Evolutionary conservation across 2,797 vertebrate species (phyloP).

Genomic region (Oreonectes daqikongensis): DNA sequence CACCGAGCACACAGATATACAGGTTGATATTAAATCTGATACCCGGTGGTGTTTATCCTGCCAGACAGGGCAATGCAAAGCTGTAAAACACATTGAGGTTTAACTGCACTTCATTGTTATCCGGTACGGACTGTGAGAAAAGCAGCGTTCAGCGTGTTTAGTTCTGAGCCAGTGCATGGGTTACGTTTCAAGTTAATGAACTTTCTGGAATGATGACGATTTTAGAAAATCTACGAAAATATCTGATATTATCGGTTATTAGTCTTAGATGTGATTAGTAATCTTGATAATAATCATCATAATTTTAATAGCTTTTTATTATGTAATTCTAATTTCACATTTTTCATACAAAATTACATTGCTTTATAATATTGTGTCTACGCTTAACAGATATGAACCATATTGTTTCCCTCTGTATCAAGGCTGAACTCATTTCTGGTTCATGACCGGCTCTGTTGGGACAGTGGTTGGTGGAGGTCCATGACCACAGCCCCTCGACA

Average conservation of each 20-base stretch:
- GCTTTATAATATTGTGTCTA: no score
- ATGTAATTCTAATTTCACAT: neutral
- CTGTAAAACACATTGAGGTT: constrained; percentile 62
- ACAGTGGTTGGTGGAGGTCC: constrained; percentile 19
- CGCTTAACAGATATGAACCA: neutral
- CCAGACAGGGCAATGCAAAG: constrained; percentile 49
- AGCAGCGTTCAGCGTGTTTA: constrained; percentile 29
- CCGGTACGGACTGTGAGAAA: constrained; percentile 34
- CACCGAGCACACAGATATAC: constrained; percentile 56
- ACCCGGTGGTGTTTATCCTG: constrained; percentile 59
- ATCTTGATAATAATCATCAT: neutral
- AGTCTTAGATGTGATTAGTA: no score
- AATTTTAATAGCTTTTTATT: neutral
- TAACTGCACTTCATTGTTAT: constrained; percentile 41
- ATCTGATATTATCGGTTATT: no score
- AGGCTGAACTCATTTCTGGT: constrained; percentile 2
- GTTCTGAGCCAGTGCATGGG: constrained; percentile 3
- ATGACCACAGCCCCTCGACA: constrained; percentile 73
- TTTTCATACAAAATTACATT: neutral
- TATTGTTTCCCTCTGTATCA: constrained; percentile 1
- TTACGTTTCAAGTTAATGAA: constrained; percentile 41
- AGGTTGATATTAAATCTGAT: constrained; percentile 71
- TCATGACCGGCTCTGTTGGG: constrained; percentile 6
- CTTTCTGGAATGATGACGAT: neutral
- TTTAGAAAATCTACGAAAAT: neutral